Percentiles rank a stretch among this genome's conserved stretches.
Conservation (phyloP, 92 coral and sea anemone species). For the Paragorgia papillata region DNA sequence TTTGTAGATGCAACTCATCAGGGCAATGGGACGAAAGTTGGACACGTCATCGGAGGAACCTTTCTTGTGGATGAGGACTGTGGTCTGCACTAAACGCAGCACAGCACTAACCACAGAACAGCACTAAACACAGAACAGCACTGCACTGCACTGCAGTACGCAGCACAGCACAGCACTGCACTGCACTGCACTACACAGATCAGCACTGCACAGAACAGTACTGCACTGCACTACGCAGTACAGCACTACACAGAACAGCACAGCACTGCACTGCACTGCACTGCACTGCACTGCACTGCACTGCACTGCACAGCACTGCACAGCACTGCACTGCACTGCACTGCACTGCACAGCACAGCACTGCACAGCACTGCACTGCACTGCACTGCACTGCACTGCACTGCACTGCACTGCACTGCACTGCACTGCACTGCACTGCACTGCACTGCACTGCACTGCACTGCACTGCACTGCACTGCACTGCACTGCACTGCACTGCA, state of each 20-base stretch:
- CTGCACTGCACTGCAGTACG: constrained; percentile 3
- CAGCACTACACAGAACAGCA: neutral
- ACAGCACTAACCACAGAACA: neutral
- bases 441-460: constrained; percentile 20
- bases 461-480: constrained; percentile 13
- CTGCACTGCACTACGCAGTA: neutral
- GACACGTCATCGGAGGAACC: no score
- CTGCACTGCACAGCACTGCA: constrained; percentile 12
- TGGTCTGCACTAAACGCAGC: constrained; percentile 14
- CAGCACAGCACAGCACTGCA: constrained; percentile 8
- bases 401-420: constrained; percentile 19
- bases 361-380: constrained; percentile 18
- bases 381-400: constrained; percentile 22
- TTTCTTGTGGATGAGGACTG: no score
- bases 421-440: constrained; percentile 12
- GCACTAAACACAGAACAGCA: constrained; percentile 8
- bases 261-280: constrained; percentile 13
- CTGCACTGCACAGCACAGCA: constrained; percentile 2
- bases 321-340: constrained; percentile 16
- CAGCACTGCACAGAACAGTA: constrained; percentile 1
- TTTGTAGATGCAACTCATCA: no score
- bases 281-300: constrained; percentile 11
- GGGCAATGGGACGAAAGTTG: no score
- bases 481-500: no score
- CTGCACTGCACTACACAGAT: neutral